Conservation (phyloP, 2,888 invertebrate species). For the Phytoseiulus persimilis region DNA sequence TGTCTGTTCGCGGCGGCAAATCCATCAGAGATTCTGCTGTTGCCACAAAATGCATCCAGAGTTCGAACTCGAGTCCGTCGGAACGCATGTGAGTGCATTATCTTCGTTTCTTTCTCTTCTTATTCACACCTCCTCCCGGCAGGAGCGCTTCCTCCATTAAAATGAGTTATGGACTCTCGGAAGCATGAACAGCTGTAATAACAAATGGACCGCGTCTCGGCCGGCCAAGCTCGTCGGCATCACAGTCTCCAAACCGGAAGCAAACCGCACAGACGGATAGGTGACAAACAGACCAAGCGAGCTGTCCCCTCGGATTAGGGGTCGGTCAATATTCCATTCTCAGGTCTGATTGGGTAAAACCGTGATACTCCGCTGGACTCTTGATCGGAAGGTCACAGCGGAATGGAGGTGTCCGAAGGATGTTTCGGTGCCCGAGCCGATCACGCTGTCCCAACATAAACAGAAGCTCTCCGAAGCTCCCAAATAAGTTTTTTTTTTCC, state of each 20-base stretch:
- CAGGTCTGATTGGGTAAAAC: no score
- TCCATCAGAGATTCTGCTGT: background rate
- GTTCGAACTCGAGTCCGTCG: background rate
- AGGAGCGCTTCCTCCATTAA: background rate
- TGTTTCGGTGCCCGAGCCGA: no score
- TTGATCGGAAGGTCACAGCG: no score
- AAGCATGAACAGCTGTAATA: background rate
- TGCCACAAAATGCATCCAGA: background rate
- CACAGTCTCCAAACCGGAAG: background rate
- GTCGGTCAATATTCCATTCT: no score
- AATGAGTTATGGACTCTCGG: background rate
- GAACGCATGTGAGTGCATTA: background rate
- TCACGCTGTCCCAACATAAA: no score
- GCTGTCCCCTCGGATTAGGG: no score
- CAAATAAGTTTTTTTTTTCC: no score
- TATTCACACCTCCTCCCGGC: background rate
- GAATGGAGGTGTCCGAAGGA: no score
- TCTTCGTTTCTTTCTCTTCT: background rate
- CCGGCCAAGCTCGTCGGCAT: background rate
- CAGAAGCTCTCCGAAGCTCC: no score
- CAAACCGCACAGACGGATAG: no score
- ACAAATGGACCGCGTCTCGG: background rate
- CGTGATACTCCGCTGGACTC: no score
- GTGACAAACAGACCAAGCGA: no score
- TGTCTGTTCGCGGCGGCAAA: background rate